A percentile compares a stretch with the other conserved stretches of the same genome.
These are phyloP conservation scores for Pemphigus obesinymphae DNA, from an alignment of 1,140 invertebrate genomes.

Conservation along the genomic window DNA sequence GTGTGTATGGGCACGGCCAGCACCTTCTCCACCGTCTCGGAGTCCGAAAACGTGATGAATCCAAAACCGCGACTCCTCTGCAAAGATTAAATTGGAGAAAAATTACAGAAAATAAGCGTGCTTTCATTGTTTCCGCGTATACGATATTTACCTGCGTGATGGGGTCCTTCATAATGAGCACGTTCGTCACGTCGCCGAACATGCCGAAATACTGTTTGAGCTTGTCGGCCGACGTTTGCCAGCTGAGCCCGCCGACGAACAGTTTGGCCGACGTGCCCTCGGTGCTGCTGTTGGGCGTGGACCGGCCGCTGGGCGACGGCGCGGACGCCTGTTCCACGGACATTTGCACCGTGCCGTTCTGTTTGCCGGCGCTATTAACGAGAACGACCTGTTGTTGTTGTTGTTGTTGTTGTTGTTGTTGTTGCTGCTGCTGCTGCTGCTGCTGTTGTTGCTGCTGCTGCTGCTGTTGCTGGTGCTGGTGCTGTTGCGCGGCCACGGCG, in stretches of 20 bases:
- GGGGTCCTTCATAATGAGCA: constrained; percentile 90
- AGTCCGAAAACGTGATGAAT: constrained; percentile 88
- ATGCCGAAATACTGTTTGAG: constrained; percentile 84
- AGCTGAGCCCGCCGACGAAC: constrained; percentile 84
- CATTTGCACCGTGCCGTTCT: constrained; percentile 38
- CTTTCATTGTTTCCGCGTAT: no score
- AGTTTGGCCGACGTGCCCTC: constrained; percentile 78
- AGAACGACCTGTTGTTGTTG: background rate
- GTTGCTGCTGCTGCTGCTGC: no score
- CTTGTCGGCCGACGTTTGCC: constrained; percentile 87
- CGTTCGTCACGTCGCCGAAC: constrained; percentile 87
- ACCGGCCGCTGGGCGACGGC: constrained; percentile 49
- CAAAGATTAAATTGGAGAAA: constrained; percentile 50
- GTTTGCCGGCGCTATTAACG: constrained; percentile 17
- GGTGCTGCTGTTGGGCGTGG: constrained; percentile 49
- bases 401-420: background rate
- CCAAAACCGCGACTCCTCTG: constrained; percentile 89
- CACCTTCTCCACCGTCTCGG: constrained; percentile 82
- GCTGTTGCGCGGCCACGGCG: constrained; percentile 24
- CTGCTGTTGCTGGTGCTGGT: background rate
- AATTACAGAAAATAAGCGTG: no score
- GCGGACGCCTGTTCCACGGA: constrained; percentile 48
- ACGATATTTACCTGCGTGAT: constrained; percentile 71
- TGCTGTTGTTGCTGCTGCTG: background rate
- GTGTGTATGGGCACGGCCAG: constrained; percentile 85